These are phyloP conservation scores for Phylloscopus trochiloides DNA, from an alignment of 2,113 vertebrate genomes.

Conservation along the genomic window DNA sequence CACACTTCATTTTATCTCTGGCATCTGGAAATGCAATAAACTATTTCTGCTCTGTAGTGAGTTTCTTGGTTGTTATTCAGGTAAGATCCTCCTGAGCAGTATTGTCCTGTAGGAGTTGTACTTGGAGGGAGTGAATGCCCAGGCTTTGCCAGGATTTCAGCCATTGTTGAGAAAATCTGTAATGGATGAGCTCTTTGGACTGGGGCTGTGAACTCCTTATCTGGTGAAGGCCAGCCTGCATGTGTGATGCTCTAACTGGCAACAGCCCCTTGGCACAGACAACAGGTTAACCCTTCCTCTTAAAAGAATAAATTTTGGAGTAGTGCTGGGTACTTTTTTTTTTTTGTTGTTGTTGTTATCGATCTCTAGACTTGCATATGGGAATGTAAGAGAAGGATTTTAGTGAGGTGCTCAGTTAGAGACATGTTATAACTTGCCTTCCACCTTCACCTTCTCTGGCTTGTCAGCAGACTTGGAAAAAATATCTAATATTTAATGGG, in stretches of 20 bases:
- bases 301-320: background rate
- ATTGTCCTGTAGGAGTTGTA: background rate
- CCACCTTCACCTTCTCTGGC: background rate
- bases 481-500: background rate
- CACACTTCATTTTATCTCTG: background rate
- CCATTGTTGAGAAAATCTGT: background rate
- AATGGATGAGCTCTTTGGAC: background rate
- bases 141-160: background rate
- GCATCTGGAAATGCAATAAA: background rate
- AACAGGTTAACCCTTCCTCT: background rate
- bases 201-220: background rate
- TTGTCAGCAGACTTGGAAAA: background rate
- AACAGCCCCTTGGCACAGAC: background rate
- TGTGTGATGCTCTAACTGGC: background rate
- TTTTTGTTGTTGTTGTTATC: background rate
- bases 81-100: background rate
- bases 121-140: background rate
- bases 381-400: background rate
- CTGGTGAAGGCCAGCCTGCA: background rate
- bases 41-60: background rate
- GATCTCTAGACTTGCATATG: background rate
- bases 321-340: background rate
- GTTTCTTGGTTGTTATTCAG: background rate
- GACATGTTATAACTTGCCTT: background rate
- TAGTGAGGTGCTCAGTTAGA: background rate